phyloP scores from a whole-genome alignment of 2,113 vertebrate genomes.

The Colossoma macropomum region DNA sequence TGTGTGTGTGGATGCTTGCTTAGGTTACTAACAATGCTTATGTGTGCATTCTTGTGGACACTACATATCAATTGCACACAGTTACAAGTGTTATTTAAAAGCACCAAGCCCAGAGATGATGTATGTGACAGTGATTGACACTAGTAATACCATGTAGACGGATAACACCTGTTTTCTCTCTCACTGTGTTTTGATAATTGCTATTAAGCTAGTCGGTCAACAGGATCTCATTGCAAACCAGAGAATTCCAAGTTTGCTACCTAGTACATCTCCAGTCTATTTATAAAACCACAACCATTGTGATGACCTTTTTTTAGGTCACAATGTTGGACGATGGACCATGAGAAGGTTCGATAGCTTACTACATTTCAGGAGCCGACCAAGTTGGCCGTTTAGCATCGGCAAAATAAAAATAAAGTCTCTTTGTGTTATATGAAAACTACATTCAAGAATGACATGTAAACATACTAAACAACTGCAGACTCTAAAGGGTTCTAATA shows the following conservation, averaged over 20 bases:
- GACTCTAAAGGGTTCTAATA: too few species aligned
- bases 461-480: too few species aligned
- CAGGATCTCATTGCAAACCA: slow-evolving; percentile 29
- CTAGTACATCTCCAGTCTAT: slow-evolving; percentile 31
- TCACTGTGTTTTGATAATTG: slow-evolving; percentile 33
- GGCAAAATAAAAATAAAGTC: too few species aligned
- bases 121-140: background rate
- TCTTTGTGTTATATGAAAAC: too few species aligned
- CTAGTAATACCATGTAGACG: background rate
- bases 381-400: too few species aligned
- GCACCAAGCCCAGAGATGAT: background rate
- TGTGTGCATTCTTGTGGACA: background rate
- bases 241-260: slow-evolving; percentile 25
- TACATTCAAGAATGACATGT: too few species aligned
- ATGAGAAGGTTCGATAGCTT: too few species aligned
- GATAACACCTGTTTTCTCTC: slow-evolving; percentile 49
- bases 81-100: background rate
- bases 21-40: slow-evolving; percentile 25
- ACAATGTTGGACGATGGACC: too few species aligned
- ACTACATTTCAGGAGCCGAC: too few species aligned
- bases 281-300: background rate
- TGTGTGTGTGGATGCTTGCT: background rate
- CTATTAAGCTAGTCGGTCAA: slow-evolving; percentile 17
- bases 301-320: too few species aligned
- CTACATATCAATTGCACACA: background rate